Conservation (phyloP, 2,797 vertebrate species). For the Poecilia picta region DNA sequence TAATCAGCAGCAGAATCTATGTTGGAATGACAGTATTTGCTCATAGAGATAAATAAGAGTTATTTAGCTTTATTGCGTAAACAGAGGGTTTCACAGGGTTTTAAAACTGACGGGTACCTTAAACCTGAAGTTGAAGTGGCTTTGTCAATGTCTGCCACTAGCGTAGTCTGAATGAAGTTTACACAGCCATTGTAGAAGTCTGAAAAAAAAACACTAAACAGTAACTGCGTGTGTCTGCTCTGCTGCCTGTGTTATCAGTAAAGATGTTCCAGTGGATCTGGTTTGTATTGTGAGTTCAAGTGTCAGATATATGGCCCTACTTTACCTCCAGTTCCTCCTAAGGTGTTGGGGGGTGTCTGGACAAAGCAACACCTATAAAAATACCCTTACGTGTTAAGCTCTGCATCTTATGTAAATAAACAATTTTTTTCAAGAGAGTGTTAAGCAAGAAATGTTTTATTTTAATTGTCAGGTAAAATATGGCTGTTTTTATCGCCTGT, state of each 20-base stretch:
- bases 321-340: constrained; percentile 41
- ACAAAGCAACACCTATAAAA: constrained; percentile 29
- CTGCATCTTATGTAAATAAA: neutral
- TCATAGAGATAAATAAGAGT: constrained; percentile 63
- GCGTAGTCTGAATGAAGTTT: constrained; percentile 53
- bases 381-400: constrained; percentile 15
- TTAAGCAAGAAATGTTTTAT: neutral
- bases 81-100: constrained; percentile 48
- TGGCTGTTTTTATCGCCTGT: neutral
- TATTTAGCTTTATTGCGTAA: constrained; percentile 66
- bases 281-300: constrained; percentile 64
- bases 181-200: constrained; percentile 49
- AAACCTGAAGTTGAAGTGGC: constrained; percentile 71
- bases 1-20: constrained; percentile 66
- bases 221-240: constrained; percentile 49
- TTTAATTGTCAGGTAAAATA: neutral
- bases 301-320: constrained; percentile 68
- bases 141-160: constrained; percentile 64
- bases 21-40: constrained; percentile 50
- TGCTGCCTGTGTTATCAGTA: constrained; percentile 74
- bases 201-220: constrained; percentile 66
- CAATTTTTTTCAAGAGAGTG: neutral
- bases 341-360: constrained; percentile 63
- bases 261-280: constrained; percentile 64
- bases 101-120: constrained; percentile 51